Percentiles rank a stretch among this genome's conserved stretches.
phyloP scores from a whole-genome alignment of 2,888 invertebrate genomes.

The Lasioglossum oenotherae region DNA sequence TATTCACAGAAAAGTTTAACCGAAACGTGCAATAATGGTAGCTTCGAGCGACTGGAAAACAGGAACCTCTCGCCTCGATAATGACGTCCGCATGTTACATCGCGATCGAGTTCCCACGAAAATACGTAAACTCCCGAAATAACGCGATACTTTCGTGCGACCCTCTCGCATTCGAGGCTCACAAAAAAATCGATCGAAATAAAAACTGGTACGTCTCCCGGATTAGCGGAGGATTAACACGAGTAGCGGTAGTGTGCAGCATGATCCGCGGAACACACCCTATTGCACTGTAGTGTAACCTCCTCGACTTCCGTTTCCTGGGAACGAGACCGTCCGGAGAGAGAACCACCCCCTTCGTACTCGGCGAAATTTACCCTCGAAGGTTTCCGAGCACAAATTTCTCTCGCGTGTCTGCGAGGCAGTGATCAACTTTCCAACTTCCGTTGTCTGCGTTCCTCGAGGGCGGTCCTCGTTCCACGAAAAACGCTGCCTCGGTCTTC shows the following conservation, averaged over 20 bases:
- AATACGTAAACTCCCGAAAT: not conserved
- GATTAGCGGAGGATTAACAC: not conserved
- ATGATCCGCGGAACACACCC: not conserved
- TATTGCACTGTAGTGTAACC: not conserved
- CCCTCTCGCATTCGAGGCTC: not conserved
- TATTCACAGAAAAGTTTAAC: not conserved
- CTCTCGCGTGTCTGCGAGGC: slow-evolving; percentile 5
- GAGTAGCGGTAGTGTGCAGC: not conserved
- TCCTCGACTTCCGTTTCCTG: not conserved
- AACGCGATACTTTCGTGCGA: not conserved
- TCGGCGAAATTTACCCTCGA: not conserved
- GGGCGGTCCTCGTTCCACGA: not conserved
- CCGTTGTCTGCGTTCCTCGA: not conserved
- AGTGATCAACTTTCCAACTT: slow-evolving; percentile 16
- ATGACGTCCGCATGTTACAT: not conserved
- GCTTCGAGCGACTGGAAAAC: not conserved
- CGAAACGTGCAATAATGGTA: not conserved
- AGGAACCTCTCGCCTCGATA: not conserved
- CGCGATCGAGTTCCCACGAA: not conserved
- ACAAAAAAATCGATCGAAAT: not conserved
- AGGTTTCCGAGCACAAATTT: slow-evolving; percentile 14
- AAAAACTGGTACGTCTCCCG: not conserved
- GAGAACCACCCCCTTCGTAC: not conserved
- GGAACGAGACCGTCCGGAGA: not conserved
- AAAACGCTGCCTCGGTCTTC: not conserved